Evolutionary conservation across 2,888 invertebrate genomes (phyloP), one percentile per base, ranked within the genome.

Genomic region (Pterostichus niger): DNA sequence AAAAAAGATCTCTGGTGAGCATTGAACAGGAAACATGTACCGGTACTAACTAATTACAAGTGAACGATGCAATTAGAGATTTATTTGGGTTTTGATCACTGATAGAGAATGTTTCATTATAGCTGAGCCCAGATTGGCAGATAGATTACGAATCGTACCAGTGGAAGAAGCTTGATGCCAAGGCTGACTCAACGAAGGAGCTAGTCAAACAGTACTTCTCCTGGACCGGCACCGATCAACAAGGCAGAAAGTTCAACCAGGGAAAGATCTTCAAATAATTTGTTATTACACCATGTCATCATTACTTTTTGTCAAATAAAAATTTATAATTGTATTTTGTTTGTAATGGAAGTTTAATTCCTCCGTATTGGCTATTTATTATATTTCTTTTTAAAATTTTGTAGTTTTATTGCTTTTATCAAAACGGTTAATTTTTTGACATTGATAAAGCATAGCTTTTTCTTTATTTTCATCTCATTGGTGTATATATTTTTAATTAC

Each of bases 211-310:
- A 98, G 88, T 99, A 98, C 91, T 95, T 99, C 91, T 93, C 96
- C 59, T 98, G 98, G 98, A 92, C 93, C 86, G 98, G 98, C 84
- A 90, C 92, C 17, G 97, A 99, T 90, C 96, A 95, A 89, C 90
- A 93, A 77, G 99, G 98, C 84, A 96, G 98, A 89, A 93, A 94
- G 89, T 98, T 99, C 93, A 98, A 98, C 92, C 98, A 99, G 93
- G 99, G 99, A 91, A 99, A 99, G 93, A 96, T 99, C 91, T 99
- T 99, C 93, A 99, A 99, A 92, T 99, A 94, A 93, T 88, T 83
- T 68, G 44, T 75, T 54, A 56, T 31, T 35, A 7, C 49, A 61
- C 44, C 54, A 52, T 56, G 46, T 46, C 73, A 73, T 82, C 15
- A 13, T 61, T 80, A 49, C 46, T 71, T 82, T 82, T 82, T 82